These are phyloP conservation scores for Orientallactaga sibirica DNA, from an alignment of 2,797 vertebrate species.

Conservation along the genomic window DNA sequence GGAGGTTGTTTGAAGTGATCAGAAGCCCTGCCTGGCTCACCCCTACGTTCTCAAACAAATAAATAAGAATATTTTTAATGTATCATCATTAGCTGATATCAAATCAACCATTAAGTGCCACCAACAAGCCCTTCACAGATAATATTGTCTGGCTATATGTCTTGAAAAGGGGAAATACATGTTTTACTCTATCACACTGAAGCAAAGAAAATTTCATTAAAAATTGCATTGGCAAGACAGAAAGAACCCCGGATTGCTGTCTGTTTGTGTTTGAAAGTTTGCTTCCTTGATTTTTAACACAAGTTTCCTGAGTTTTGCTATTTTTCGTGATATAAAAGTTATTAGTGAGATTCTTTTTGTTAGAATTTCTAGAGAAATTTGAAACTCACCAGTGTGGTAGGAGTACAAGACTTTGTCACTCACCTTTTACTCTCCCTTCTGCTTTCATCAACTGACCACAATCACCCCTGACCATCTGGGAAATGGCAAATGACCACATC, in stretches of 20 bases:
- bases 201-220: background rate
- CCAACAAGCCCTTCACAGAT: background rate
- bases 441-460: background rate
- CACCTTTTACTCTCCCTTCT: background rate
- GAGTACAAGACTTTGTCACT: background rate
- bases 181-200: conserved; percentile 15
- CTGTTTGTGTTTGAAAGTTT: conserved; percentile 22
- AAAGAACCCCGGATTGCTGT: background rate
- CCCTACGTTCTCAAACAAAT: no score
- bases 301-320: background rate
- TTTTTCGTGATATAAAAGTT: background rate
- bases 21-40: no score
- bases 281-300: background rate
- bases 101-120: background rate
- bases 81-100: background rate
- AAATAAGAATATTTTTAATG: background rate
- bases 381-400: background rate
- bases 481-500: background rate
- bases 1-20: no score
- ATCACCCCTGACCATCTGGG: background rate
- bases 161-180: conserved; percentile 2
- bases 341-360: background rate
- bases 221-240: background rate
- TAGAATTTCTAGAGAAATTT: background rate
- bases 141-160: background rate